Base-by-base conservation (phyloP, 2,888 invertebrate genomes). In the Leptinotarsa haldemani region DNA sequence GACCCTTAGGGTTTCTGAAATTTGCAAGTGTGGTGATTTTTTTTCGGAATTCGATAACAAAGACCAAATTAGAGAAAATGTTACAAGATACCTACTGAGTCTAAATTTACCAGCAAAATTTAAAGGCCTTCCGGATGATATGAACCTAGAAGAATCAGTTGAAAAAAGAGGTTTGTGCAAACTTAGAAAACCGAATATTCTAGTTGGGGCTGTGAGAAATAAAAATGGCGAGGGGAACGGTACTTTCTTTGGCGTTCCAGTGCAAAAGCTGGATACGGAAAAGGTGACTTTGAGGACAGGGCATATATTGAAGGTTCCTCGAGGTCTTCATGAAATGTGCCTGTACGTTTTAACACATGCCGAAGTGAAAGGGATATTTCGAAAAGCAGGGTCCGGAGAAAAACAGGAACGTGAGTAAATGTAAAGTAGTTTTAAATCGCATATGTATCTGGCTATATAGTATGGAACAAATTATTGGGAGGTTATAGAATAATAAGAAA, bases 301-400 rank as follows among this genome's bases (percentile, higher is more conserved):
- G 47, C 91, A 91, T 82, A 90, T 92, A 70, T 88, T 94, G 53
- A 89, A 91, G 84, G 91, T 95, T 40, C 95, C 95, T 9, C 88
- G 90, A 77, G 91, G 94, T 82, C 91, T 95, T 1, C 90, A 92
- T 79, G 92, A 93, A 83, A 90, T 93, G 82, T 93, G 94, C 79
- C 88, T 91, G 67, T 92, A 91, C 80, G 90, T 95, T 68, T 88
- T 92, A 75, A 88, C 91, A 65, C 90, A 93, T 85, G 90, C 93
- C 25, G 90, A 91, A 70, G 91, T 92, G n/a, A 96, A 96, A 84
- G 97, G 97, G 0, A 88, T 97, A 56, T 97, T 97, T 85, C 90
- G 97, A 7, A 96, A 96, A 89, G 94, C 95, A 52, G 97, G 96
- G 13, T 95, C 95, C 1, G 91, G 94, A 79, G 89, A 91, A 56